These are phyloP conservation scores for Sinhomidia bicolor DNA, from an alignment of 2,888 invertebrate genomes.

Conservation along the genomic window DNA sequence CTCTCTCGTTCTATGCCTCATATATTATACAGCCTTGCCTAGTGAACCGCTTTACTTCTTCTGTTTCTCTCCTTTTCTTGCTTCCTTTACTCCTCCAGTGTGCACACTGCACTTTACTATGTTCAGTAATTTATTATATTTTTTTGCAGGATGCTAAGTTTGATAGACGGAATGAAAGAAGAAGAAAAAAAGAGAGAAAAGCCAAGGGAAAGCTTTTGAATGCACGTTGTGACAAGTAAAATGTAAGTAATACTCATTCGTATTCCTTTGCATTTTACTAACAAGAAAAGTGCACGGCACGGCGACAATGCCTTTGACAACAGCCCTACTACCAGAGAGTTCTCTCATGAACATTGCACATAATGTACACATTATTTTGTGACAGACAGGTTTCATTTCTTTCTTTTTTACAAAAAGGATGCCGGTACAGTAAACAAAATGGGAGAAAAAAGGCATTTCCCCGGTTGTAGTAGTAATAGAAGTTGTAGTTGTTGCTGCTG, in stretches of 20 bases:
- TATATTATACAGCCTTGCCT: not conserved
- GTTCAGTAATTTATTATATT: constrained; percentile 27
- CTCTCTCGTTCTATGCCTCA: not conserved
- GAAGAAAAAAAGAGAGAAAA: not conserved
- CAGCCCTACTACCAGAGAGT: not conserved
- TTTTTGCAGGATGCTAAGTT: not conserved
- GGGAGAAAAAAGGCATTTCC: not conserved
- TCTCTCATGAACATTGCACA: constrained; percentile 17
- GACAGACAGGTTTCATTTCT: not conserved
- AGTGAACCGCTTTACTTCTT: constrained; percentile 1
- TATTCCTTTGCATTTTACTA: constrained; percentile 43
- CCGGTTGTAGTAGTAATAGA: no score
- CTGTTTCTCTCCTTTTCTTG: no score
- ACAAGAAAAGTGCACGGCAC: not conserved
- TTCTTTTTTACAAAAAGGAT: constrained; percentile 15
- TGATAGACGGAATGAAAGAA: not conserved
- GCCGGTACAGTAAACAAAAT: not conserved
- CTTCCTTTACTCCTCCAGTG: no score
- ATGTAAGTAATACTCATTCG: constrained; percentile 42
- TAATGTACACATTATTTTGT: constrained; percentile 32
- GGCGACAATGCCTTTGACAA: constrained; percentile 9
- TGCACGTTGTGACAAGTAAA: constrained; percentile 53
- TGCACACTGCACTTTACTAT: not conserved
- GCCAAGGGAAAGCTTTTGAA: constrained; percentile 20
- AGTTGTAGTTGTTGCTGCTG: no score